Conservation (phyloP, 2,888 invertebrate species). For the Deroplatys truncata region DNA sequence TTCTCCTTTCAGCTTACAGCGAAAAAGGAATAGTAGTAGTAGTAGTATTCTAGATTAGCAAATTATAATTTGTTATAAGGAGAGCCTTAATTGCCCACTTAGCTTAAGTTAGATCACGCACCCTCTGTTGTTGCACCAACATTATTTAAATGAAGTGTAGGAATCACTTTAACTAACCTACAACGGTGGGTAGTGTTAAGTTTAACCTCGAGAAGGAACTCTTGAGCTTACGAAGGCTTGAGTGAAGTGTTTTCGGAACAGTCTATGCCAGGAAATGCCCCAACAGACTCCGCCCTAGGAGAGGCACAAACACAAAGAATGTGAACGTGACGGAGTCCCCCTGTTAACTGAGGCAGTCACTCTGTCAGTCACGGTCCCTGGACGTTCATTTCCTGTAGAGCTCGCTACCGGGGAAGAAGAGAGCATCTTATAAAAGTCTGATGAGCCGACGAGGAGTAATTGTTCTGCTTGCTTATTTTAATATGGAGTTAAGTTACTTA, state of each 20-base stretch:
- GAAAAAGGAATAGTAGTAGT: too few species aligned
- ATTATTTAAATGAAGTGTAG: too few species aligned
- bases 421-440: neutral
- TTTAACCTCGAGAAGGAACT: too few species aligned
- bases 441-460: neutral
- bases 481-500: neutral
- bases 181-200: too few species aligned
- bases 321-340: neutral
- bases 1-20: too few species aligned
- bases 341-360: neutral
- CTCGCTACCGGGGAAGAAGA: neutral
- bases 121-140: too few species aligned
- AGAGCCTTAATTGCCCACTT: too few species aligned
- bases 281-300: neutral
- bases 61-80: too few species aligned
- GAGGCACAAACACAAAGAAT: neutral
- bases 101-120: too few species aligned
- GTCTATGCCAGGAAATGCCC: neutral
- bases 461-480: neutral
- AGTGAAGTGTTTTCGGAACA: neutral
- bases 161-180: too few species aligned
- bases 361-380: neutral
- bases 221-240: neutral
- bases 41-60: too few species aligned
- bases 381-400: neutral